Evolutionary conservation across 1,140 invertebrate species (phyloP), one percentile per base, ranked within the genome.

Genomic region (Euura lappo): DNA sequence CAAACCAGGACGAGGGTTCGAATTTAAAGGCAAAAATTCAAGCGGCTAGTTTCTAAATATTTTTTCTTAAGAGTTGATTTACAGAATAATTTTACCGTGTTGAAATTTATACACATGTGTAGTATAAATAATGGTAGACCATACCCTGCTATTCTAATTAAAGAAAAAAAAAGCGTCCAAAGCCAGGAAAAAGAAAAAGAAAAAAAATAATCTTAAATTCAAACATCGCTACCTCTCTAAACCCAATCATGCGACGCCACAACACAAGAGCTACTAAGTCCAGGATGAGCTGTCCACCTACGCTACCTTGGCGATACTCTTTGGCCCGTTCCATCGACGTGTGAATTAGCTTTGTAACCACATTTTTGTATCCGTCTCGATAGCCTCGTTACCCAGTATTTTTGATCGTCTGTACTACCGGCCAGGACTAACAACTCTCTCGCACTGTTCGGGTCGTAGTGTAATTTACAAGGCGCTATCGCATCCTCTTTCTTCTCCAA

Each of bases 341-440:
- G 88, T 71, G 93, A 92, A 82, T 93, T 94, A 76, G 96, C 95
- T 83, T 97, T 97, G 88, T 96, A 98, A 71, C 97, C 97, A 88
- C 94, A 94, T 84, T 97, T 97, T 87, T 97, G 94, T 81, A 99
- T 97, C 87, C 96, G 96, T 81, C 97, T 96, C 72, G 94, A 93
- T 42, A 99, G 90, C 76, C 96, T 91, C 68, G 93, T 91, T 51
- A 99, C 96, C 98, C 98, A 99, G 77, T 92, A 90, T 81, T 97
- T 95, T 86, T 99, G 97, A 73, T 98, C 96, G 60, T 97, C 95
- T 43, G 92, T 89, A 73, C 91, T 93, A 47, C 92, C 87, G 42
- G 97, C 97, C 77, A 99, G 88, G 71, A 99, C 88, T 66, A 99
- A 89, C 80, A 99, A 89, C 86, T 99, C 97, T 83, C 97, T 95